Evolutionary conservation across 1,140 invertebrate species (phyloP), one percentile per base, ranked within the genome.

Genomic region (Zaprionus inermis): DNA sequence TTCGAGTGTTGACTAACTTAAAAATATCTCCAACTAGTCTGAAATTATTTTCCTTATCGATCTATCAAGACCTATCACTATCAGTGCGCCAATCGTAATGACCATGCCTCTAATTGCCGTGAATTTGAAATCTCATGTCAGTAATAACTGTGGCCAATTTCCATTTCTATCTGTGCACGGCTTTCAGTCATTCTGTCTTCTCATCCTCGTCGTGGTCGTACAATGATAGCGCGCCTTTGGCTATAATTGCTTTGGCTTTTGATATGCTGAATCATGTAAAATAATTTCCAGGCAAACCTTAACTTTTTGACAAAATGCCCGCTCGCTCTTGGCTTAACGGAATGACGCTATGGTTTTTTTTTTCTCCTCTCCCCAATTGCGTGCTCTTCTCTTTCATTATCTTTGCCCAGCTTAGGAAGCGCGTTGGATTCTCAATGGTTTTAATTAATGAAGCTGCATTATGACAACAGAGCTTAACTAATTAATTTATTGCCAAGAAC

Each of bases 261-360:
- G 58, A 74, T 74, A 58, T 74, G 72, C 72, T 74, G 72, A 74
- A 57, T 74, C 72, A 74, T 70, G 72, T 69, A 64, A 74, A 74
- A 74, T 74, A 74, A 74, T 74, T 74, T 74, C 52, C 72, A n/a
- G 14, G 46, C 44, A 16, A 22, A 38, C 38, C 57, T 20, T 54
- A 72, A 66, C 73, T 72, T 74, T 70, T 74, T 74, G 72, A 74
- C 72, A 74, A 74, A 71, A 75, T 51, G 66, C 58, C 28, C 14
- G 14, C 30, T 54, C 18, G 32, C 49, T 61, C 11, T 52, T 3
- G 20, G 34, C 30, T 56, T 59, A 32, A 36, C 14, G 34, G 30
- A 54, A 73, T 75, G 72, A 75, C 68, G 57, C 3, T 18, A 24
- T 60, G 30, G 14, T 71, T 71, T 64, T 32, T 66, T n/a, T 34